Percentiles rank a stretch among this genome's conserved stretches.
Conservation (phyloP, 2,888 invertebrate genomes). For the Lydus trimaculatus region DNA sequence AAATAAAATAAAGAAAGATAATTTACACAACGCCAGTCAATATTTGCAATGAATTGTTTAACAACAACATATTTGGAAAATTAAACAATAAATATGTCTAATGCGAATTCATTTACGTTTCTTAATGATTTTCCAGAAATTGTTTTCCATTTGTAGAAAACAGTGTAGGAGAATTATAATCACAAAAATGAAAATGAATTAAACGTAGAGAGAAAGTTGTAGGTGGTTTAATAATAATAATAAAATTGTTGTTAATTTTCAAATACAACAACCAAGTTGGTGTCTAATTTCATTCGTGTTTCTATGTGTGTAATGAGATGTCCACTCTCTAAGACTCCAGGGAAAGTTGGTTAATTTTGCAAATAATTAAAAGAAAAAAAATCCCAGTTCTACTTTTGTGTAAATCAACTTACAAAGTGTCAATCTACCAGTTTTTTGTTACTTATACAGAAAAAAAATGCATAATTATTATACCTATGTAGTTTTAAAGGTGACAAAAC, state of each 20-base stretch:
- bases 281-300: background rate
- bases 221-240: background rate
- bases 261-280: conserved; percentile 7
- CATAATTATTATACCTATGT: too few relatives aligned
- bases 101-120: background rate
- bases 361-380: background rate
- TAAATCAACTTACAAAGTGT: too few relatives aligned
- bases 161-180: background rate
- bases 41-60: background rate
- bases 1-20: too few relatives aligned
- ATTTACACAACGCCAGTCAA: background rate
- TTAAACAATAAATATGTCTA: background rate
- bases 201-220: background rate
- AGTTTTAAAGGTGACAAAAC: background rate
- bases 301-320: background rate
- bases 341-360: conserved; percentile 3
- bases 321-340: background rate
- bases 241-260: background rate
- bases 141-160: background rate
- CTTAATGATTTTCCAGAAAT: background rate
- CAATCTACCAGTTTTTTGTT: background rate
- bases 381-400: background rate
- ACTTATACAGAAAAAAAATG: background rate
- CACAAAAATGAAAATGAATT: background rate
- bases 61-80: background rate